Evolutionary conservation across 2,888 invertebrate species (phyloP).

Genomic region (Coleophora flavipennella): DNA sequence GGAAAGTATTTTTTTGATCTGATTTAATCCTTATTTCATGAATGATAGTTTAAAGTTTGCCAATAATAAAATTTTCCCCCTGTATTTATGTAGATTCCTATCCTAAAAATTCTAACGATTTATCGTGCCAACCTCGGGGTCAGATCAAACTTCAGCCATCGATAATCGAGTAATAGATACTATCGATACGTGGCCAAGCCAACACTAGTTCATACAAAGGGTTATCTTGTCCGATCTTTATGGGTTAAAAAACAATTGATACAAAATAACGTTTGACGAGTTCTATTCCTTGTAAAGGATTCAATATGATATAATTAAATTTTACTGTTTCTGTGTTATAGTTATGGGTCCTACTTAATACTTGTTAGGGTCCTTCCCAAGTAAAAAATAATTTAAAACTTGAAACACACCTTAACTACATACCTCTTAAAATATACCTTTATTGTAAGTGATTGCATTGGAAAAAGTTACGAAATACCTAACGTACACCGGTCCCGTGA

Average conservation of each 20-base stretch:
- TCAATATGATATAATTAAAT: slow-evolving; percentile 50
- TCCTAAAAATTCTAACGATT: slow-evolving; percentile 44
- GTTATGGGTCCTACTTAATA: slow-evolving; percentile 7
- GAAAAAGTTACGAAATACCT: no score
- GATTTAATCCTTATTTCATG: no score
- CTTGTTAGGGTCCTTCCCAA: no score
- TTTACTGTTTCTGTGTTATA: slow-evolving; percentile 29
- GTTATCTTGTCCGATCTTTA: slow-evolving; percentile 61
- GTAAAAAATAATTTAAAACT: no score
- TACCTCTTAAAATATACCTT: no score
- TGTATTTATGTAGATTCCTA: slow-evolving; percentile 37
- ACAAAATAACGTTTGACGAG: slow-evolving; percentile 29
- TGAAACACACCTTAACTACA: no score
- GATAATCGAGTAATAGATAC: slow-evolving; percentile 25
- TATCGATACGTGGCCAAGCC: slow-evolving; percentile 35
- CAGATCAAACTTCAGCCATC: slow-evolving; percentile 38
- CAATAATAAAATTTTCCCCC: no score
- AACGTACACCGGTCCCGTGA: background rate
- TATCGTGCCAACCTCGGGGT: slow-evolving; percentile 55
- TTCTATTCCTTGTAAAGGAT: slow-evolving; percentile 38
- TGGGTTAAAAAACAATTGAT: slow-evolving; percentile 47
- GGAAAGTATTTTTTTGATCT: no score
- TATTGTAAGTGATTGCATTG: no score
- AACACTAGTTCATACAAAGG: slow-evolving; percentile 42
- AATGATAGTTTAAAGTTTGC: no score